Evolutionary conservation across 1,140 invertebrate genomes (phyloP).

Genomic region (Orchestia grillus): DNA sequence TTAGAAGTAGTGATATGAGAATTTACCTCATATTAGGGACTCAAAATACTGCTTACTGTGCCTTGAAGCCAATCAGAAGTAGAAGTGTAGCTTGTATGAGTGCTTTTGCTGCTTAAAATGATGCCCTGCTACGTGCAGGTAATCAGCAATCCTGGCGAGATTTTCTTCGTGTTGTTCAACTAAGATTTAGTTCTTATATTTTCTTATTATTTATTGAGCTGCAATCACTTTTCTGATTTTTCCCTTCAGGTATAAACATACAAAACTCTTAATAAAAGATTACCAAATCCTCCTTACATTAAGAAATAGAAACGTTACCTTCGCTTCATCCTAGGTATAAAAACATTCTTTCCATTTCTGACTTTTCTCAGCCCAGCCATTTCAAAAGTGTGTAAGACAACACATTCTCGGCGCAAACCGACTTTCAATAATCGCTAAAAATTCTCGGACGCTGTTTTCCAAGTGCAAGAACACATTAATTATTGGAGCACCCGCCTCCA

Average conservation of each 20-base stretch:
- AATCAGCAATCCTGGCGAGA: background rate
- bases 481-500: background rate
- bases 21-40: background rate
- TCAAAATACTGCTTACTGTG: background rate
- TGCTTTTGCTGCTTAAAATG: background rate
- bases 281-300: background rate
- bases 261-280: background rate
- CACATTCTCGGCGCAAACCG: background rate
- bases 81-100: background rate
- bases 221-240: background rate
- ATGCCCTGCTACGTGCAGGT: background rate
- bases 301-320: background rate
- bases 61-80: background rate
- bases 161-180: background rate
- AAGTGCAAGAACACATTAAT: background rate
- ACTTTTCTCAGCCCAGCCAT: background rate
- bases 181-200: background rate
- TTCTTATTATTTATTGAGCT: too few species aligned
- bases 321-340: background rate
- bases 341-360: background rate
- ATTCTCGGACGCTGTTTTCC: background rate
- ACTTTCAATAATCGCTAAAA: background rate
- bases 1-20: background rate
- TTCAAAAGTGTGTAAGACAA: background rate
- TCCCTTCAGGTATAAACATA: background rate